A percentile compares a stretch with the other conserved stretches of the same genome.
Conservation (phyloP, 2,797 vertebrate genomes). For the Pseudochromis fuscus region DNA sequence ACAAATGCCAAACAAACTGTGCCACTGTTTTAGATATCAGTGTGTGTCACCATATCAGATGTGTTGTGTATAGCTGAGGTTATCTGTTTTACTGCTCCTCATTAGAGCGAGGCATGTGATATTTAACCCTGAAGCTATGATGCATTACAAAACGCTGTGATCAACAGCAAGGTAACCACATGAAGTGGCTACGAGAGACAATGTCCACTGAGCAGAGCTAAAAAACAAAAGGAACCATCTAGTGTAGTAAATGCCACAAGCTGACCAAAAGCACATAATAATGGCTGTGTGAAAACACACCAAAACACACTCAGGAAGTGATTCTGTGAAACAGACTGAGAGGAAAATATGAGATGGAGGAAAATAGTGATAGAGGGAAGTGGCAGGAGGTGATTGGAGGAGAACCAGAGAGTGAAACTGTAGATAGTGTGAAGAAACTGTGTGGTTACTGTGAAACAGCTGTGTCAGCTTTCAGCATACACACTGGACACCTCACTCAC, state of each 20-base stretch:
- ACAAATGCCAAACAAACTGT: neutral
- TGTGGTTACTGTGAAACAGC: slow-evolving; percentile 61
- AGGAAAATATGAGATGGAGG: slow-evolving; percentile 24
- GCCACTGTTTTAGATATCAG: neutral
- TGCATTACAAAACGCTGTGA: neutral
- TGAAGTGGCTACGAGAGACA: neutral
- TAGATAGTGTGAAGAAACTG: slow-evolving; percentile 63
- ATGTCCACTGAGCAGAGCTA: neutral
- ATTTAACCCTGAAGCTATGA: neutral
- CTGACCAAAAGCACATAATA: slow-evolving; percentile 25
- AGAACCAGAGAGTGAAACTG: slow-evolving; percentile 56
- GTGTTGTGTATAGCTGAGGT: neutral
- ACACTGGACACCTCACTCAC: slow-evolving; percentile 39
- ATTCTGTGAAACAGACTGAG: slow-evolving; percentile 17
- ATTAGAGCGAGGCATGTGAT: neutral
- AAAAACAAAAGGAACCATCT: slow-evolving; percentile 34
- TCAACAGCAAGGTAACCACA: neutral
- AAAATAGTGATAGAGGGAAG: slow-evolving; percentile 38
- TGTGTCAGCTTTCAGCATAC: slow-evolving; percentile 58
- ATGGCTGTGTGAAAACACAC: slow-evolving; percentile 13
- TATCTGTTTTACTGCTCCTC: neutral
- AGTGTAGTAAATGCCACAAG: slow-evolving; percentile 2
- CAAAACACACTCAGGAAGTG: neutral
- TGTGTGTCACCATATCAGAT: neutral
- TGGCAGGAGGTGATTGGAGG: slow-evolving; percentile 37